phyloP scores from a whole-genome alignment of 2,113 vertebrate genomes.

The Centropristis striata region DNA sequence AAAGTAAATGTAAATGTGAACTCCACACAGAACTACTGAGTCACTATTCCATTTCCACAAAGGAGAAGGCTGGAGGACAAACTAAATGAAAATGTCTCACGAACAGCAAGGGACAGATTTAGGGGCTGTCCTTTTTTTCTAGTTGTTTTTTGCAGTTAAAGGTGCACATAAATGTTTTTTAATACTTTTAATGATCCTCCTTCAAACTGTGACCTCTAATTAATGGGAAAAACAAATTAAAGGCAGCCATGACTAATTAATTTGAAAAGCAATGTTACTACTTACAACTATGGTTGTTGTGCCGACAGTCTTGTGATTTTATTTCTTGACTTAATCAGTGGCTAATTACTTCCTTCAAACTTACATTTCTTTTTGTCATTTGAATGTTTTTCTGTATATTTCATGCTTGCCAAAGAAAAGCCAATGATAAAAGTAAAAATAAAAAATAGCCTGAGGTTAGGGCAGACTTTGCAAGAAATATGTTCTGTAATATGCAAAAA shows the following conservation, averaged over 20 bases:
- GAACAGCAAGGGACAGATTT: slow-evolving; percentile 15
- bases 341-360: slow-evolving; percentile 6
- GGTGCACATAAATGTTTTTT: background rate
- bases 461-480: background rate
- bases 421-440: background rate
- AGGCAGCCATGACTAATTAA: slow-evolving; percentile 1
- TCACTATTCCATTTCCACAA: background rate
- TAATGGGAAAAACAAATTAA: slow-evolving; percentile 20
- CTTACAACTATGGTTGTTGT: background rate
- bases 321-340: background rate
- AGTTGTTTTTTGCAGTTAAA: slow-evolving; percentile 21
- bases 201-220: slow-evolving; percentile 1
- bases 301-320: background rate
- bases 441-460: background rate
- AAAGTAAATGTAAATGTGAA: background rate
- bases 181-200: slow-evolving; percentile 10
- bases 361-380: slow-evolving; percentile 11
- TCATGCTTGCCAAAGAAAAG: background rate
- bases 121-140: background rate
- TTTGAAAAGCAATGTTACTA: slow-evolving; percentile 15
- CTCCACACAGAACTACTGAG: background rate
- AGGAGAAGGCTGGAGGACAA: slow-evolving; percentile 11
- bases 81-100: slow-evolving; percentile 13
- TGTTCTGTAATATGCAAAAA: background rate
- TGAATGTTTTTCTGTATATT: background rate